A percentile compares a stretch with the other conserved stretches of the same genome.
phyloP scores from a whole-genome alignment of 23 tunicate genomes.

The Diplosoma virens region DNA sequence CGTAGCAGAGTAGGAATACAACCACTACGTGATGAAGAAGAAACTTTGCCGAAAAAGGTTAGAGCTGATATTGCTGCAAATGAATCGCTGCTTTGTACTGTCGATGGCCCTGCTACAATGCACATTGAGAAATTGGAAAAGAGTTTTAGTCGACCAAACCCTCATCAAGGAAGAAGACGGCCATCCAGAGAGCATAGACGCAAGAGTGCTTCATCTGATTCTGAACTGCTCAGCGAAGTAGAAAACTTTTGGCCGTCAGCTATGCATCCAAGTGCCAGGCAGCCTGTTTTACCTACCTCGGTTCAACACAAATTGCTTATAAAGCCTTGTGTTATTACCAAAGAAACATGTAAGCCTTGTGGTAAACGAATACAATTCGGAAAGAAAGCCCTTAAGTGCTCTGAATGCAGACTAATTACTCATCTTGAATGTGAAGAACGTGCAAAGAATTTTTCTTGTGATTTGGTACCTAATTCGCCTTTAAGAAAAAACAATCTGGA shows the following conservation, averaged over 20 bases:
- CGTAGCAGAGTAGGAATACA: conserved; percentile 17
- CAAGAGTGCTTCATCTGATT: conserved; percentile 86
- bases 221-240: conserved; percentile 73
- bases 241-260: conserved; percentile 77
- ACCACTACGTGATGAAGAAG: conserved; percentile 44
- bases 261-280: conserved; percentile 38
- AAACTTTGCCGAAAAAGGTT: conserved; percentile 51
- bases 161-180: conserved; percentile 89
- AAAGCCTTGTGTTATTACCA: conserved; percentile 84
- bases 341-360: conserved; percentile 94
- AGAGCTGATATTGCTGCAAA: conserved; percentile 52
- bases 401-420: conserved; percentile 62
- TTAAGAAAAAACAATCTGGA: conserved; percentile 40
- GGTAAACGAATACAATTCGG: conserved; percentile 88
- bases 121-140: conserved; percentile 75
- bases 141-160: conserved; percentile 65
- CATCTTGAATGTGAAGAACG: conserved; percentile 74
- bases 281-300: neutral
- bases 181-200: conserved; percentile 87
- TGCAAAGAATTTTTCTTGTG: conserved; percentile 38
- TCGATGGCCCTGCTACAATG: conserved; percentile 86
- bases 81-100: conserved; percentile 74
- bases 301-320: conserved; percentile 52
- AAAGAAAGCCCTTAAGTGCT: conserved; percentile 79
- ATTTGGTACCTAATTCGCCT: conserved; percentile 52